Percentiles rank a stretch among this genome's conserved stretches.
phyloP scores from a whole-genome alignment of 2,888 invertebrate genomes.

The Hydrotaea diabolus region DNA sequence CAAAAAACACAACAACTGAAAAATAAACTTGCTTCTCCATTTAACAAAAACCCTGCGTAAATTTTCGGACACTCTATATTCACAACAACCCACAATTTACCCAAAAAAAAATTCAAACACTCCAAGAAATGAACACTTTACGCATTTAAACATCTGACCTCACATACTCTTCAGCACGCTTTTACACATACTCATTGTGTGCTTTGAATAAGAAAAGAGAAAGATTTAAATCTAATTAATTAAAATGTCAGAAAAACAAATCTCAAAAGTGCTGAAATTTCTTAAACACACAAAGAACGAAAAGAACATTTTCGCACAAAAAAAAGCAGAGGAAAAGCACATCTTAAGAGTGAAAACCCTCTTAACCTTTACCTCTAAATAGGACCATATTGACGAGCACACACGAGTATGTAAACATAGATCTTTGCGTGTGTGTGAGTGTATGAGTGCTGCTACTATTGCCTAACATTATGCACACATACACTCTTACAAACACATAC shows the following conservation, averaged over 20 bases:
- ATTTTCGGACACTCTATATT: too few species aligned
- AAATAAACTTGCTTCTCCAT: too few species aligned
- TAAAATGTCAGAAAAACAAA: conserved; percentile 42
- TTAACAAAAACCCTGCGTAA: too few species aligned
- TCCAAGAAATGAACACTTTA: too few species aligned
- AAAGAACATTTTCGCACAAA: neutral
- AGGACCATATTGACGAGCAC: conserved; percentile 1
- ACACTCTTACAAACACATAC: neutral
- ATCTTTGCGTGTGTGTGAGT: too few species aligned
- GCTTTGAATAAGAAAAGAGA: neutral
- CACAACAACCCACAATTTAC: too few species aligned
- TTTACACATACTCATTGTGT: neutral
- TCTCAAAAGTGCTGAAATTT: neutral
- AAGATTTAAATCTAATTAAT: conserved; percentile 45
- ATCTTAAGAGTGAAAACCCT: conserved; percentile 9
- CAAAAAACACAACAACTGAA: too few species aligned
- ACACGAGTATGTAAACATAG: neutral
- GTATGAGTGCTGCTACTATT: neutral
- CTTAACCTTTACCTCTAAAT: conserved; percentile 32
- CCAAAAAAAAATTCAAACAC: too few species aligned
- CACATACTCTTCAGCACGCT: too few species aligned
- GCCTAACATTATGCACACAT: neutral
- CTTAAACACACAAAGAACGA: neutral
- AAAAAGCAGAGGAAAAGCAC: neutral
- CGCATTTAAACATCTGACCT: too few species aligned